Base-by-base conservation (phyloP, 2,797 vertebrate species). In the Vespertilio murinus region DNA sequence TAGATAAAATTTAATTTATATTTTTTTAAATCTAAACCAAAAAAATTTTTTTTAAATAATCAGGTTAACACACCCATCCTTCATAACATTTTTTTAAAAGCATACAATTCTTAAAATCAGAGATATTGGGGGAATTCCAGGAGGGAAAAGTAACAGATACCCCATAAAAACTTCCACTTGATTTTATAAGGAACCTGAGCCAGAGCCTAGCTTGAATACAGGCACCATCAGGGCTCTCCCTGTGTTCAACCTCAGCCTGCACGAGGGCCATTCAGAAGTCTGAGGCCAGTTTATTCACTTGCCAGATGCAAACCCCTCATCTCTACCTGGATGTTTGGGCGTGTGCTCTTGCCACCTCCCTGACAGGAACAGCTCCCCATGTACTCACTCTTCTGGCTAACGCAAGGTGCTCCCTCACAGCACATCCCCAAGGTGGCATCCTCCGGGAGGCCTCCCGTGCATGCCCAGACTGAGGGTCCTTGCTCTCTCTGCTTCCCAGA, bases 1-100 rank as follows among this genome's bases (percentile, higher is more conserved):
- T 18, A 28, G 59, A 33, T 38, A 69, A 28, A 86, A 25, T 35
- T 28, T 74, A 33, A 88, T 45, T 67, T 93, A 8, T n/a, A 54
- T 49, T 75, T 88, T 90, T 79, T 11, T 87, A 79, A 93, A 83
- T 59, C 54, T 12, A 91, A 88, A 91, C 23, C 45, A 47, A 65
- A 84, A 6, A 83, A 87, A 47, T 35, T 40, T 35, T 45, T 30
- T 75, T 52, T n/a, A 91, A 56, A 77, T 35, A 20, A 14, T 23
- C 40, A 77, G 12, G 0, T 64, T 93, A 69, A 78, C 47, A 90
- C 12, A 33, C 5, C 28, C 42, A 18, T 35, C 65, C 25, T 80
- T 28, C 45, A 0, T 13, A 64, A 42, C 25, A 38, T 30, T 69
- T 92, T 92, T 86, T 49, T 49, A 89, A 81, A 70, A 40, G 12